Evolutionary conservation across 2,888 invertebrate genomes (phyloP), one percentile per base, ranked within the genome.

Genomic region (Parnassius smintheus): DNA sequence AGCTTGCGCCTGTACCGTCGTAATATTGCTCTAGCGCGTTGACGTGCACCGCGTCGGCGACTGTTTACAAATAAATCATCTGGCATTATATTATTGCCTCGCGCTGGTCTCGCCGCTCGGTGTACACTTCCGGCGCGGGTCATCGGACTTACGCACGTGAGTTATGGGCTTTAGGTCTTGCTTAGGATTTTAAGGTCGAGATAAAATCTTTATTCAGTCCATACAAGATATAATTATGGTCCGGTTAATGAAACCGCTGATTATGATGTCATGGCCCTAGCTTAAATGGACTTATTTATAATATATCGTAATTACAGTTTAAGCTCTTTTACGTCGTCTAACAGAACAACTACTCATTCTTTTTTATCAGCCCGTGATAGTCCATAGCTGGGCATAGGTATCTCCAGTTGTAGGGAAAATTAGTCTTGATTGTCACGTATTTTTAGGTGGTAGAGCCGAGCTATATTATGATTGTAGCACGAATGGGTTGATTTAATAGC

Each of bases 61-160:
- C 74, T 91, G 90, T 91, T 90, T 91, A 91, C 90, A 90, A 90
- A 91, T 90, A 90, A 87, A 89, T 90, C 90, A 89, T 89, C 85
- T 80, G 79, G 82, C 76, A 64, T 64, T 64, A 64, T 63, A 59
- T 63, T 63, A 63, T 63, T 63, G 62, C 58, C 58, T 53, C 58
- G 58, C 62, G 54, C 55, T 50, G 45, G 49, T 51, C 61, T 13
- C 61, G 62, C 62, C 55, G 62, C 52, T 53, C 56, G 61, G 61
- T 52, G 58, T 58, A 54, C 57, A 62, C 63, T 63, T 63, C 63
- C 63, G 63, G 55, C 63, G 63, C 48, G 46, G 63, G 63, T 63
- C 63, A 59, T 55, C 59, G 63, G 59, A 59, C 63, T 42, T 41
- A 52, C 56, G 56, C 63, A 59, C 62, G 58, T 62, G 63, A 59